Percentiles rank a stretch among this genome's conserved stretches.
phyloP scores from a whole-genome alignment of 2,797 vertebrate genomes.

The Sparidentex hasta region DNA sequence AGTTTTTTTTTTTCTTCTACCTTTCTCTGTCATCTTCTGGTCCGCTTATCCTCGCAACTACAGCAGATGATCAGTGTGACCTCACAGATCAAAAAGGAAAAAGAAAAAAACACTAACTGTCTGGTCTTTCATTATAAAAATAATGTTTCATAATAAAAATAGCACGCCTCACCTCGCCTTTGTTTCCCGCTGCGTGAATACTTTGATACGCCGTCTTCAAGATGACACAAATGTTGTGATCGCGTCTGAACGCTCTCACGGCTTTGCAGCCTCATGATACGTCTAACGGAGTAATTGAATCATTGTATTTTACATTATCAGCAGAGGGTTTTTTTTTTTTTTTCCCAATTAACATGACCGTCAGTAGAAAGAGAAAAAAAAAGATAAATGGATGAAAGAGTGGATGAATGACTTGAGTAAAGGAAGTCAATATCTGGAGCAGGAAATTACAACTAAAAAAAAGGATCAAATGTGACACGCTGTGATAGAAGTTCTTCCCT shows the following conservation, averaged over 20 bases:
- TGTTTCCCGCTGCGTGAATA: neutral
- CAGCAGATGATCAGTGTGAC: neutral
- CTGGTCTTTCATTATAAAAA: neutral
- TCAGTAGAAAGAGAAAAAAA: no score
- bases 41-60: neutral
- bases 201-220: neutral
- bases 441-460: neutral
- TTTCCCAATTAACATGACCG: neutral
- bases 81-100: neutral
- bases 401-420: slow-evolving; percentile 5
- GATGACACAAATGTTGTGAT: neutral
- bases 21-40: neutral
- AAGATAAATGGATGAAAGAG: neutral
- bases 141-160: neutral
- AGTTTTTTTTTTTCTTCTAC: neutral
- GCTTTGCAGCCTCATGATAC: neutral
- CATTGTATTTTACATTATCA: neutral
- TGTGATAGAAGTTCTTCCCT: neutral
- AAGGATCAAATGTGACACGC: neutral
- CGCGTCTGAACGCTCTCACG: neutral
- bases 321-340: neutral
- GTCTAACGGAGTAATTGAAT: neutral
- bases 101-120: slow-evolving; percentile 1
- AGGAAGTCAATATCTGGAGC: neutral
- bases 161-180: neutral